Evolutionary conservation across 2,888 invertebrate genomes (phyloP).

Genomic region (Notocelia uddmanniana): DNA sequence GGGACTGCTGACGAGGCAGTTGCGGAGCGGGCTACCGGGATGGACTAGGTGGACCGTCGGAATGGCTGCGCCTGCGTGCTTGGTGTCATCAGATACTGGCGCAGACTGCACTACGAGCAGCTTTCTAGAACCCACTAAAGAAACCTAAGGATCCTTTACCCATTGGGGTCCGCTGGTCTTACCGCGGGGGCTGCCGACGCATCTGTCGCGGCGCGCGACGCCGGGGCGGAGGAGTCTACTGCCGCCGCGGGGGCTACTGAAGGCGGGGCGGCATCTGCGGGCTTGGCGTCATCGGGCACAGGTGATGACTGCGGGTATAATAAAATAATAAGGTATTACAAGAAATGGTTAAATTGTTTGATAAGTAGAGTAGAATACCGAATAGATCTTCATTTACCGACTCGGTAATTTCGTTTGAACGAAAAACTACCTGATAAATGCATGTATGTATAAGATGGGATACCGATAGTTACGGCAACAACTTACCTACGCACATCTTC

Average conservation of each 20-base stretch:
- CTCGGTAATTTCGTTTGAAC: too few species aligned
- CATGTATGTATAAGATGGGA: too few species aligned
- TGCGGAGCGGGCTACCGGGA: neutral
- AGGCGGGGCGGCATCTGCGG: constrained; percentile 44
- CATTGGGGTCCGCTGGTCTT: constrained; percentile 19
- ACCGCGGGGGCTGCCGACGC: constrained; percentile 12
- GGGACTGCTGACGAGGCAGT: neutral
- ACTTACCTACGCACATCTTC: too few species aligned
- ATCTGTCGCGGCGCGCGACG: neutral
- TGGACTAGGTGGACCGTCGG: neutral
- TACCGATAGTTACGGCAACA: too few species aligned
- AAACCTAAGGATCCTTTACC: constrained; percentile 17
- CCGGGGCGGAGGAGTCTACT: neutral
- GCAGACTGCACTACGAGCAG: neutral
- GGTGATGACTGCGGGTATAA: constrained; percentile 59
- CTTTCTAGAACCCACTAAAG: constrained; percentile 1
- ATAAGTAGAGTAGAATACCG: too few species aligned
- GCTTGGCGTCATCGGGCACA: constrained; percentile 62
- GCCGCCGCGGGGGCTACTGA: neutral
- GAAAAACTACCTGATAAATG: too few species aligned
- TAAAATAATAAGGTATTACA: constrained; percentile 49
- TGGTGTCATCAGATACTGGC: constrained; percentile 47
- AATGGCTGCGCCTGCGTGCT: constrained; percentile 48
- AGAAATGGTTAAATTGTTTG: neutral
- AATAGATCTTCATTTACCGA: too few species aligned